Evolutionary conservation across 1,140 invertebrate species (phyloP), one percentile per base, ranked within the genome.

Genomic region (Micrasema minimum): DNA sequence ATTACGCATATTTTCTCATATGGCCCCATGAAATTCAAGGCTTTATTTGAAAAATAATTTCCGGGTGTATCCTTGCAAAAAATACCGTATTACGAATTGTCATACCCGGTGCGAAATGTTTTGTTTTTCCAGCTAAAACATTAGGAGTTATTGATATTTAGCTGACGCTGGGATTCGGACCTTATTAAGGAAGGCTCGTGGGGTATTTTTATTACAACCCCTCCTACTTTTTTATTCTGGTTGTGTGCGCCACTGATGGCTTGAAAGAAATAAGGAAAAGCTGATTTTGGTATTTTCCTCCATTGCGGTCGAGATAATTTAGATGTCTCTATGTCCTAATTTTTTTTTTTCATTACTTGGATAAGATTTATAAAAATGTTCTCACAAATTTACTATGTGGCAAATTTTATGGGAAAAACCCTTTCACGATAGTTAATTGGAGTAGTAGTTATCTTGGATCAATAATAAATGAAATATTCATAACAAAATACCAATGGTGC

Each of bases 111-210:
- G 55, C 31, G 35, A 46, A 50, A 55, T 69, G 43, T 61, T 69
- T 37, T 69, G 67, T 69, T 69, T 46, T 69, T 69, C 18, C 55
- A 45, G 37, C 45, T 57, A 37, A n/a, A n/a, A 69, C 51, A 69
- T 50, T 50, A 69, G 67, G 45, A 69, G 67, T 69, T 69, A 69
- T 69, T 69, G 67, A 69, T 69, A 61, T 68, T 69, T 57, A 69
- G 53, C 55, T 61, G 67, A 61, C 55, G 16, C 45, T 5, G 50
- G 67, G 45, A 69, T 55, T 55, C 50, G 53, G 67, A 68, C 50
- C 67, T 31, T 69, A 69, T 69, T 69, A 69, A 38, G 41, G 16
- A 48, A 20, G 67, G 55, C 50, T 61, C 35, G 50, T 68, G 35
- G 50, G 23, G 26, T 46, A 57, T 68, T 68, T 68, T 41, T 53